Percentiles rank a stretch among this genome's conserved stretches.
Conservation (phyloP, 2,888 invertebrate species). For the Acrobasis consociella region DNA sequence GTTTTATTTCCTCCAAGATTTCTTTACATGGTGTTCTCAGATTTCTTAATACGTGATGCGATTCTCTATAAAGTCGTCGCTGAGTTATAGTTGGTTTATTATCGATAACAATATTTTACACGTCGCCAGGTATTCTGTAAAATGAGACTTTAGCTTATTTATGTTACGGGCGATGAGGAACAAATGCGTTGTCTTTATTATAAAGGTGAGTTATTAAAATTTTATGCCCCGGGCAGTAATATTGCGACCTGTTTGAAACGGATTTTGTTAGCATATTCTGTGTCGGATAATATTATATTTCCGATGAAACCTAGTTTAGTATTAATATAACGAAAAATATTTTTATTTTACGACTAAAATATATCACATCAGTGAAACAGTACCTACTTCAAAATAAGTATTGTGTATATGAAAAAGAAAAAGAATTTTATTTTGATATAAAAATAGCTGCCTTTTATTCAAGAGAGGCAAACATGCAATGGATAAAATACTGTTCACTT, state of each 20-base stretch:
- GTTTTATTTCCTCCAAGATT: conserved; percentile 71
- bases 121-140: conserved; percentile 71
- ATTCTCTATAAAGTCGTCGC: conserved; percentile 58
- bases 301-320: no score
- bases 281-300: not conserved
- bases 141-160: conserved; percentile 63
- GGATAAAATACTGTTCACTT: no score
- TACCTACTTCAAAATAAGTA: no score
- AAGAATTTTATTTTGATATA: no score
- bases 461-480: no score
- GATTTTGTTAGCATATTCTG: conserved; percentile 18
- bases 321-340: no score
- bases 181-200: conserved; percentile 54
- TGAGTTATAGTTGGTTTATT: conserved; percentile 64
- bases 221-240: conserved; percentile 41
- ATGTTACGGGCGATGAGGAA: conserved; percentile 50
- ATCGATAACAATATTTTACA: conserved; percentile 77
- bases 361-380: no score
- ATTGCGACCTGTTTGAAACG: conserved; percentile 47
- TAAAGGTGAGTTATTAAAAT: conserved; percentile 40
- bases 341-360: no score
- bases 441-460: no score
- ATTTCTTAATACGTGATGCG: conserved; percentile 76
- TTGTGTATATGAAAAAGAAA: no score
- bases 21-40: conserved; percentile 73